Evolutionary conservation across 2,888 invertebrate genomes (phyloP), one percentile per base, ranked within the genome.

Genomic region (Physocephala rufipes): DNA sequence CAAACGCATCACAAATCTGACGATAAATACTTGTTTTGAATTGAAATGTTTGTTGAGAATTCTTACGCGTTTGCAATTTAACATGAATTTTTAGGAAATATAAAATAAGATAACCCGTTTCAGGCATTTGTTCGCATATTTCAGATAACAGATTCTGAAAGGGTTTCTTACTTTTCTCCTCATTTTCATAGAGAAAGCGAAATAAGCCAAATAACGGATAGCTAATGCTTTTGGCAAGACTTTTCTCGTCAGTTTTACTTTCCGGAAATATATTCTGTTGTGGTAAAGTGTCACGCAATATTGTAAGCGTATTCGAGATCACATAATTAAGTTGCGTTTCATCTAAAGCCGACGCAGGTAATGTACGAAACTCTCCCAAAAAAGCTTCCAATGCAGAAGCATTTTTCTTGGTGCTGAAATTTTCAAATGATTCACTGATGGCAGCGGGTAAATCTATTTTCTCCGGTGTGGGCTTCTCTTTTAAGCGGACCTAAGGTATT

Each of bases 131-230:
- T 78, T 88, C 86, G 78, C 92, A 90, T 87, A 96, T 91, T 84
- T 95, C 95, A 75, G 92, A 92, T 71, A 96, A 87, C 62, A 97
- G 88, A 76, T 92, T 90, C 76, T 95, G 87, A 76, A 96, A 87
- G 45, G 95, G 91, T 86, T 94, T 94, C 77, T 93, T 90, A 74
- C 90, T 89, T 79, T 92, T 88, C 85, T 93, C 91, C 86, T 95
- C 90, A 83, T 81, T 82, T 78, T 91, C 91, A 80, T 92, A 92
- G 69, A 97, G 88, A 86, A 92, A 93, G 78, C 94, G 90, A 85
- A 95, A 95, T 88, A 97, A 89, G 21, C 95, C 92, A 86, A 96
- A 97, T 77, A 97, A 86, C 70, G 95, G 95, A 47, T 91, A 90
- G 79, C 92, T 92, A 79, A 94, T 91, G 80, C 93, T 94, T 82